A percentile compares a stretch with the other conserved stretches of the same genome.
Evolutionary conservation across 2,888 invertebrate species (phyloP).

Genomic region (Ferrisia virgata): DNA sequence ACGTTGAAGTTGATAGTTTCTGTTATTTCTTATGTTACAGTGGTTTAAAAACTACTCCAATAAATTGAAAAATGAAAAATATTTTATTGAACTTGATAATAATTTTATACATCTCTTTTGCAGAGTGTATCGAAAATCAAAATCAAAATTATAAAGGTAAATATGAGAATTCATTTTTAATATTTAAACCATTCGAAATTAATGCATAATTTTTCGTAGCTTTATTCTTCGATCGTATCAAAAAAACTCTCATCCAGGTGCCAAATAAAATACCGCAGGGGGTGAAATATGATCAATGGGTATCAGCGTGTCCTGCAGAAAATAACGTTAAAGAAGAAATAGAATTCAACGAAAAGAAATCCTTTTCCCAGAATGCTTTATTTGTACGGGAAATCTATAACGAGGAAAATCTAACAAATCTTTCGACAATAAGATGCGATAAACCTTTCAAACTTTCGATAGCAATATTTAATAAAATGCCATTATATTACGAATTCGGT

Average conservation of each 20-base stretch:
- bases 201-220: too few species aligned
- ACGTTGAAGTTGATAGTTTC: not conserved
- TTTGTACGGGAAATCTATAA: not conserved
- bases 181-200: too few species aligned
- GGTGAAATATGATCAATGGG: not conserved
- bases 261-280: not conserved
- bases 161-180: too few species aligned
- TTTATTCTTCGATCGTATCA: not conserved
- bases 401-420: not conserved
- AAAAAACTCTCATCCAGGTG: not conserved
- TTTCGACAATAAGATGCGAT: not conserved
- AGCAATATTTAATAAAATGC: not conserved
- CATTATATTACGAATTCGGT: not conserved
- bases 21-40: not conserved
- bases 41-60: too few species aligned
- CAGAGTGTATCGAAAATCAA: too few species aligned
- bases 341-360: not conserved
- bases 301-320: not conserved
- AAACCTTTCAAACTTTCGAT: not conserved
- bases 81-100: too few species aligned
- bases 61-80: too few species aligned
- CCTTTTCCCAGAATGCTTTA: not conserved
- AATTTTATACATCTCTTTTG: too few species aligned
- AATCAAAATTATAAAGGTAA: too few species aligned
- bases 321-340: not conserved